Evolutionary conservation across 2,888 invertebrate species (phyloP).

Genomic region (Peribatodes rhomboidaria): DNA sequence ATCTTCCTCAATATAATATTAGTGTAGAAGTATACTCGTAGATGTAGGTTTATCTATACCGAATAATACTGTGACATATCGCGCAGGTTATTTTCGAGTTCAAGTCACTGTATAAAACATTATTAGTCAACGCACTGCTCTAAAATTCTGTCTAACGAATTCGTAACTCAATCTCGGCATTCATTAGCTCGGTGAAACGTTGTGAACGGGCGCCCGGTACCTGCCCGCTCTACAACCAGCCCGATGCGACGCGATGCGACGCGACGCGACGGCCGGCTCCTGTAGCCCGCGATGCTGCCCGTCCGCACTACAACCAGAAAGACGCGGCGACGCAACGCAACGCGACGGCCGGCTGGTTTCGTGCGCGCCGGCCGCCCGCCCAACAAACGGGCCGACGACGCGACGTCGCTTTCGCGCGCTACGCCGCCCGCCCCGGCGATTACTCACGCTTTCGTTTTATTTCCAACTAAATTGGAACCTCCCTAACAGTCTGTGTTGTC

Average conservation of each 20-base stretch:
- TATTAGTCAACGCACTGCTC: neutral
- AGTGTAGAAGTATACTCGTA: too few relatives aligned
- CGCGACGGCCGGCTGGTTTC: too few relatives aligned
- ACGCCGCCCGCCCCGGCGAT: slow-evolving; percentile 27
- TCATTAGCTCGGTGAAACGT: neutral
- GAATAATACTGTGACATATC: too few relatives aligned
- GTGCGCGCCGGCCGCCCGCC: slow-evolving; percentile 12
- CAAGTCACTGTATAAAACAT: too few relatives aligned
- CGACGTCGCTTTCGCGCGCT: neutral
- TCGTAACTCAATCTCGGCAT: neutral
- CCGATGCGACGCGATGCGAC: too few relatives aligned
- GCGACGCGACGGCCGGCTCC: too few relatives aligned
- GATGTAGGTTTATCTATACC: too few relatives aligned
- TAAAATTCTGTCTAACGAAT: neutral
- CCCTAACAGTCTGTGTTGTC: neutral
- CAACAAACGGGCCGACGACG: neutral
- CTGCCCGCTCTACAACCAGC: slow-evolving; percentile 7
- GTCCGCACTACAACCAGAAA: too few relatives aligned
- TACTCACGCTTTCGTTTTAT: neutral
- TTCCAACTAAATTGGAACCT: neutral
- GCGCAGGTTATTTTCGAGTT: too few relatives aligned
- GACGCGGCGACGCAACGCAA: too few relatives aligned
- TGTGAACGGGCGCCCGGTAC: neutral
- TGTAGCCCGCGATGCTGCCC: too few relatives aligned
- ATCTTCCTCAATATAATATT: too few relatives aligned